These are phyloP conservation scores for Callipepla californica DNA, from an alignment of 2,113 vertebrate genomes.

Conservation along the genomic window DNA sequence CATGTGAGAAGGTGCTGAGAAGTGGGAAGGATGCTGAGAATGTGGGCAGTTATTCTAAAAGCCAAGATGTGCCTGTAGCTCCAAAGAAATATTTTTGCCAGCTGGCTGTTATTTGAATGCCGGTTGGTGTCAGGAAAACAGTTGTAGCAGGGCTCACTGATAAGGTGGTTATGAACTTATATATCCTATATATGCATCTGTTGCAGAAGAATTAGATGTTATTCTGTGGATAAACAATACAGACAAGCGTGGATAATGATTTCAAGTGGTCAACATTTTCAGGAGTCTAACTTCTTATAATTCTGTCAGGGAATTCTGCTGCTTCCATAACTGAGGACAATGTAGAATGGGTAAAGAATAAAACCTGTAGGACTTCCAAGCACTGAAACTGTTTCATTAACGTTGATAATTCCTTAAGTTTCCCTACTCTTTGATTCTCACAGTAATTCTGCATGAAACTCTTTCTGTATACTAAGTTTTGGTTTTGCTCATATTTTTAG, in stretches of 20 bases:
- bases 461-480: not conserved
- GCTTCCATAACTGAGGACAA: not conserved
- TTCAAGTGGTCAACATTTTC: not conserved
- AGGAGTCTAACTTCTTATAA: not conserved
- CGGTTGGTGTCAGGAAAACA: constrained; percentile 15
- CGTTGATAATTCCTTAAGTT: not conserved
- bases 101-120: not conserved
- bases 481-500: not conserved
- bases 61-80: not conserved
- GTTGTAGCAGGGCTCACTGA: constrained; percentile 50
- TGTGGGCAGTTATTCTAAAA: not conserved
- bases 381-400: not conserved
- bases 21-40: not conserved
- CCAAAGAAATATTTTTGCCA: not conserved
- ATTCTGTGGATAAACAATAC: not conserved
- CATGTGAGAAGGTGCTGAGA: not conserved
- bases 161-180: constrained; percentile 54
- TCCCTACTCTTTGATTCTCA: not conserved
- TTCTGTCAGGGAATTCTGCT: not conserved
- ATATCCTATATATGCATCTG: constrained; percentile 20
- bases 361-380: not conserved
- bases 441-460: not conserved
- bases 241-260: not conserved
- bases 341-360: not conserved
- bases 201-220: not conserved